Evolutionary conservation across 2,113 vertebrate species (phyloP), one percentile per base, ranked within the genome.

Genomic region (Callionymus lyra): DNA sequence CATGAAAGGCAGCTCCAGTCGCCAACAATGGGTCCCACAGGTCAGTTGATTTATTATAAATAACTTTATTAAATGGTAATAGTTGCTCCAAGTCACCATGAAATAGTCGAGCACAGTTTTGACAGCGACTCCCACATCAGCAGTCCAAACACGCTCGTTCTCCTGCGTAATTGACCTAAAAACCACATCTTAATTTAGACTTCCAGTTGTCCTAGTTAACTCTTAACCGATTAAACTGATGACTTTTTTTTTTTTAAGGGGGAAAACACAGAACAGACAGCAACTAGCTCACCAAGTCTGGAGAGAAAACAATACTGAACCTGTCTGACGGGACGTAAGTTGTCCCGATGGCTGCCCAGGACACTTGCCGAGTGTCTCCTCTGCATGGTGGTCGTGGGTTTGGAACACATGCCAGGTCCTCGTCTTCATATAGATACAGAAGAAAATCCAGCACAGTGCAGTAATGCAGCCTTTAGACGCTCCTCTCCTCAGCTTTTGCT

Each of bases 131-230:
- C 49, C 48, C 44, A 41, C 43, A 37, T 6, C 42, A 35, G 34
- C 36, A 31, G 11, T 47, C 51, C 2, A 14, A 53, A 47, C 31
- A 40, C 31, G 8, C 4, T 27, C 40, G 46, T 63, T 67, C 55
- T 27, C 21, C 21, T 16, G 38, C 35, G 19, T 59, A 67, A 68
- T 6, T 79, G 79, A 75, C 76, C 76, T 64, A 70, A 74, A 77
- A 79, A 72, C 56, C 53, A 36, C 35, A 48, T 56, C 79, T 68
- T 74, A 65, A 68, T 72, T 77, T 77, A 77, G 74, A 74, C 63
- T 71, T 64, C 69, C 55, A 74, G 60, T 74, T 66, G 72, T 72
- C 70, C 74, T 61, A 76, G 51, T 72, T 76, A 66, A 72, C 21
- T 27, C 21, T 8, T 27, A 8, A 8, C 21, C 21, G 21, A 27